Evolutionary conservation across 2,888 invertebrate genomes (phyloP).

Genomic region (Mellilla xanthometata): DNA sequence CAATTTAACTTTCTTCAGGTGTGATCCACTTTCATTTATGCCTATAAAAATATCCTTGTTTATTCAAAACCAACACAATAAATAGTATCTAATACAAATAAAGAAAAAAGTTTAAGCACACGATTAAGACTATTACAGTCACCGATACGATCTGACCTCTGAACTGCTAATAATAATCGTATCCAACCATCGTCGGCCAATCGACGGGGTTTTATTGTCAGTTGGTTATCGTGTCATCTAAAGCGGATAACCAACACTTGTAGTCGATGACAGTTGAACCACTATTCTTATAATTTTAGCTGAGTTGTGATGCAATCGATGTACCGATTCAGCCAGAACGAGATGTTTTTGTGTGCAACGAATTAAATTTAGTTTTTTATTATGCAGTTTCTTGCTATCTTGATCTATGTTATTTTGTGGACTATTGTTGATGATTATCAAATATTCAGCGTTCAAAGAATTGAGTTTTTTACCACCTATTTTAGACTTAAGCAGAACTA

Average conservation of each 20-base stretch:
- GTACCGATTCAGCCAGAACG: background rate
- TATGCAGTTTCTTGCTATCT: background rate
- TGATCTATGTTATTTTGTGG: background rate
- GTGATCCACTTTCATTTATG: no score
- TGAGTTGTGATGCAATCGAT: constrained; percentile 9
- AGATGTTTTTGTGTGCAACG: background rate
- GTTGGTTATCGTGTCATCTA: constrained; percentile 49
- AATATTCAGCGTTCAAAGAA: no score
- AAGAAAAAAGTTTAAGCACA: background rate
- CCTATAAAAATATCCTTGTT: no score
- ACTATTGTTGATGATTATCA: no score
- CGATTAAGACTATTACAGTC: constrained; percentile 48
- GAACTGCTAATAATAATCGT: constrained; percentile 72
- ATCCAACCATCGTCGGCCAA: constrained; percentile 38
- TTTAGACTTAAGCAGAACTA: no score
- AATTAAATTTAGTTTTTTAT: background rate
- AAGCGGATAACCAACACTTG: constrained; percentile 41
- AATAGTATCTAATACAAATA: no score
- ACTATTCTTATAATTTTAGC: background rate
- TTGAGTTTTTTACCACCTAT: no score
- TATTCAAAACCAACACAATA: no score
- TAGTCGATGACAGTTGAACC: constrained; percentile 24
- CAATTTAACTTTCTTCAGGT: no score
- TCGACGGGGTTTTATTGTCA: constrained; percentile 51
- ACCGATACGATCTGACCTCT: constrained; percentile 69